Conservation (phyloP, 2,797 vertebrate genomes). For the Molothrus aeneus region DNA sequence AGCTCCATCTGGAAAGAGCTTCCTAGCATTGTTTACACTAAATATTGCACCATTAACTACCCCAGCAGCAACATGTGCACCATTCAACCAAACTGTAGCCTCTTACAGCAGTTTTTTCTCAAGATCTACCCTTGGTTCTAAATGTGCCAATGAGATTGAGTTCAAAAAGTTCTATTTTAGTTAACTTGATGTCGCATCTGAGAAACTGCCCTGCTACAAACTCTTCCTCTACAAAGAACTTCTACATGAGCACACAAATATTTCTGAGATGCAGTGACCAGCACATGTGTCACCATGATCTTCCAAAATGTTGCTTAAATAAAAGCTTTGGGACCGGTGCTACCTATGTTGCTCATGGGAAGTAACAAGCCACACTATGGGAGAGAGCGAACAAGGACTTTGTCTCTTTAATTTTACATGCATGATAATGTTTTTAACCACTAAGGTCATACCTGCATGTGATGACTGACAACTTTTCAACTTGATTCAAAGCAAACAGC, state of each 20-base stretch:
- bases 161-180: not conserved
- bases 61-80: not conserved
- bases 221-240: not conserved
- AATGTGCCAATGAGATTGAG: rapidly evolving
- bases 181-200: not conserved
- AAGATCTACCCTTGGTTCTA: not conserved
- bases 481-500: conserved; percentile 93
- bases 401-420: conserved; percentile 77
- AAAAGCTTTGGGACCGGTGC: not conserved
- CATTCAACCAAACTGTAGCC: not conserved
- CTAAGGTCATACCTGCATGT: conserved; percentile 84
- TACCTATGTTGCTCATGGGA: not conserved
- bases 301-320: not conserved
- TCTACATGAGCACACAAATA: rapidly evolving
- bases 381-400: not conserved
- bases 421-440: conserved; percentile 74
- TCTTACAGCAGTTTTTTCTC: not conserved
- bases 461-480: conserved; percentile 89
- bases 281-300: not conserved
- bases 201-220: not conserved
- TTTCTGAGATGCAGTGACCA: not conserved
- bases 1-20: not conserved
- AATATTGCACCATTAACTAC: not conserved
- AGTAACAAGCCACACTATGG: not conserved
- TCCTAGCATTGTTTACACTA: not conserved